Percentiles rank a stretch among this genome's conserved stretches.
phyloP scores from a whole-genome alignment of 2,113 vertebrate genomes.

The Malurus melanocephalus region DNA sequence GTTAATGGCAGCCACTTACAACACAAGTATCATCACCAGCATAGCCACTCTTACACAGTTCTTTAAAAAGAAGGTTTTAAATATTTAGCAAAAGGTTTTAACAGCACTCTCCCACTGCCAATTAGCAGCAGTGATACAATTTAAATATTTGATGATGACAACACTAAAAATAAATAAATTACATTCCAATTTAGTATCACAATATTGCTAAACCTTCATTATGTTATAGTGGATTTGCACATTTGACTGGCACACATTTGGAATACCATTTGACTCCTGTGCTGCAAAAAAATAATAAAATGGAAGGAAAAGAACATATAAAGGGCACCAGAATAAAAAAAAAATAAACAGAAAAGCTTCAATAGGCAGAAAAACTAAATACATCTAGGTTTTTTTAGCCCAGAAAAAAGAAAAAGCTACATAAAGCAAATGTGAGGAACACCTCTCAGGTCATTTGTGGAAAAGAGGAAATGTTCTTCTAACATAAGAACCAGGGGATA shows the following conservation, averaged over 20 bases:
- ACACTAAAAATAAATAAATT: conserved; percentile 35
- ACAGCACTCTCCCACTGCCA: not conserved
- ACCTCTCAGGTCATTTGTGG: not conserved
- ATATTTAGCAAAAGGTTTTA: conserved; percentile 29
- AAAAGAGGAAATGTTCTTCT: not conserved
- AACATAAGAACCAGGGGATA: not conserved
- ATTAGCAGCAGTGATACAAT: not conserved
- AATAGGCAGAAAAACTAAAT: not conserved
- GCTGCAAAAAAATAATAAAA: not conserved
- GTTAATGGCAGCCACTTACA: conserved; percentile 1
- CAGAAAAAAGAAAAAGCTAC: not conserved
- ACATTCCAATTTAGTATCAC: not conserved
- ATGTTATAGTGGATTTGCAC: not conserved
- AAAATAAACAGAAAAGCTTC: not conserved
- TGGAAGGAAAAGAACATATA: not conserved
- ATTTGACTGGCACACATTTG: not conserved
- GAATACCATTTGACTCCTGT: not conserved
- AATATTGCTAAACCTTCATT: not conserved
- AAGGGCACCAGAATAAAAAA: not conserved
- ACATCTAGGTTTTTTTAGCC: not conserved
- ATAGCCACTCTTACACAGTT: not conserved
- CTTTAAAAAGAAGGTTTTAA: conserved; percentile 17
- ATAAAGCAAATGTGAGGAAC: not conserved
- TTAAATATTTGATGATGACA: conserved; percentile 35
- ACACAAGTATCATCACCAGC: not conserved